Percentiles rank a stretch among this genome's conserved stretches.
Conservation (phyloP, 1,140 invertebrate species). For the Psilanteris sp. region DNA sequence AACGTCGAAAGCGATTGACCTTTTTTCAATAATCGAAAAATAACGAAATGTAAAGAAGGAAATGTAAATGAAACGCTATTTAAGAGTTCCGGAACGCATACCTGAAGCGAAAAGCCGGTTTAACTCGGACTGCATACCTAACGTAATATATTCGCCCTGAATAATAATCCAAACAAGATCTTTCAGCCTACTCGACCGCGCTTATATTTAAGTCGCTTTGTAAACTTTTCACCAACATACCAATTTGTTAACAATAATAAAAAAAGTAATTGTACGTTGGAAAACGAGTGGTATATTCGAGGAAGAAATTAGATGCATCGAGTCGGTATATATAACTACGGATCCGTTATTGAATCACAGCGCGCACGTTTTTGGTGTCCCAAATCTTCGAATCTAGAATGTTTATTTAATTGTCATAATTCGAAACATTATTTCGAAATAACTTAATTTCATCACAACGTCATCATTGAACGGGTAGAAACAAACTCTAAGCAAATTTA, state of each 20-base stretch:
- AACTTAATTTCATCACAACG: no score
- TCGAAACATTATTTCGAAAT: no score
- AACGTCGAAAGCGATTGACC: constrained; percentile 10
- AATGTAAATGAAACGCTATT: constrained; percentile 63
- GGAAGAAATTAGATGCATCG: no score
- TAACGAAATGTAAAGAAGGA: constrained; percentile 53
- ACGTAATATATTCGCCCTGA: constrained; percentile 63
- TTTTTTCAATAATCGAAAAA: constrained; percentile 36
- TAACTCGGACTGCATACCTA: constrained; percentile 60
- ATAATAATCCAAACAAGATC: constrained; percentile 64
- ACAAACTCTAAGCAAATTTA: no score
- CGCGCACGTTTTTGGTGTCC: constrained; percentile 23
- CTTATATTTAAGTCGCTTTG: constrained; percentile 26
- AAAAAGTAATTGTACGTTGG: not conserved
- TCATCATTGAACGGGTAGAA: no score
- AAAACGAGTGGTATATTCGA: constrained; percentile 12
- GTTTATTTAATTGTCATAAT: no score
- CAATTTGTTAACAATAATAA: not conserved
- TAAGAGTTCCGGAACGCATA: constrained; percentile 57
- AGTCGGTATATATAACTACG: no score
- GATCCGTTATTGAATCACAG: constrained; percentile 8
- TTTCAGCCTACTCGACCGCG: constrained; percentile 24
- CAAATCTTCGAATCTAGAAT: constrained; percentile 5
- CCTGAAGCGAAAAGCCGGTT: constrained; percentile 56
- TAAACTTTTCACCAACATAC: constrained; percentile 19